phyloP scores from a whole-genome alignment of 1,140 invertebrate genomes.

The Harpegnathos saltator region DNA sequence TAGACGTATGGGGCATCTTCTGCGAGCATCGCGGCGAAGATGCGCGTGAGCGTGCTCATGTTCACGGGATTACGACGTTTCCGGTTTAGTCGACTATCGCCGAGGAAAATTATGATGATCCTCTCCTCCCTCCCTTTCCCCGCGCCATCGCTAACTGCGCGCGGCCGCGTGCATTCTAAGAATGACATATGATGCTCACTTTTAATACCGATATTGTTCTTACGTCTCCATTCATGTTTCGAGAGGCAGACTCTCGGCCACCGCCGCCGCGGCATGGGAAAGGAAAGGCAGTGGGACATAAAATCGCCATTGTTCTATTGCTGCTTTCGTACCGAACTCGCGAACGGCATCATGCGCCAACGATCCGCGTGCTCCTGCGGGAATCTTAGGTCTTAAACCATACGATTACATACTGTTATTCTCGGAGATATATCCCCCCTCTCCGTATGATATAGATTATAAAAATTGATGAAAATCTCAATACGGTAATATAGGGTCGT shows the following conservation, averaged over 20 bases:
- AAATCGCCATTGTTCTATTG: slow-evolving; percentile 43
- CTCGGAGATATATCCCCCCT: background rate
- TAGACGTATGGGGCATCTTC: background rate
- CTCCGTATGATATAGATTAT: background rate
- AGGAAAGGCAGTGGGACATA: slow-evolving; percentile 14
- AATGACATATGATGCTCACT: slow-evolving; percentile 58
- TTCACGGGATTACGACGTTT: slow-evolving; percentile 68
- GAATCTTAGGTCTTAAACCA: background rate
- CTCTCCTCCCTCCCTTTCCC: too few relatives aligned
- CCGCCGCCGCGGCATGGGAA: background rate
- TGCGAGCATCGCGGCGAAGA: slow-evolving; percentile 27
- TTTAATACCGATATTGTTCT: slow-evolving; percentile 65
- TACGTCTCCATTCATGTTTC: slow-evolving; percentile 15
- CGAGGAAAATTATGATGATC: slow-evolving; percentile 71
- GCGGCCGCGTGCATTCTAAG: slow-evolving; percentile 49
- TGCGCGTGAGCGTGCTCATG: slow-evolving; percentile 48
- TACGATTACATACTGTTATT: slow-evolving; percentile 19
- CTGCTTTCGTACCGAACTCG: background rate
- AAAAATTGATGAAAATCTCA: background rate
- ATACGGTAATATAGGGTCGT: background rate
- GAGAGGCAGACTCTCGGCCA: background rate
- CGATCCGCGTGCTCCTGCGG: background rate
- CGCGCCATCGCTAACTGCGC: slow-evolving; percentile 62
- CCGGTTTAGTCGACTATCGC: slow-evolving; percentile 60
- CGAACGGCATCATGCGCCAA: background rate